Conservation (phyloP, 2,888 invertebrate species). For the Lochmaea capreae region DNA sequence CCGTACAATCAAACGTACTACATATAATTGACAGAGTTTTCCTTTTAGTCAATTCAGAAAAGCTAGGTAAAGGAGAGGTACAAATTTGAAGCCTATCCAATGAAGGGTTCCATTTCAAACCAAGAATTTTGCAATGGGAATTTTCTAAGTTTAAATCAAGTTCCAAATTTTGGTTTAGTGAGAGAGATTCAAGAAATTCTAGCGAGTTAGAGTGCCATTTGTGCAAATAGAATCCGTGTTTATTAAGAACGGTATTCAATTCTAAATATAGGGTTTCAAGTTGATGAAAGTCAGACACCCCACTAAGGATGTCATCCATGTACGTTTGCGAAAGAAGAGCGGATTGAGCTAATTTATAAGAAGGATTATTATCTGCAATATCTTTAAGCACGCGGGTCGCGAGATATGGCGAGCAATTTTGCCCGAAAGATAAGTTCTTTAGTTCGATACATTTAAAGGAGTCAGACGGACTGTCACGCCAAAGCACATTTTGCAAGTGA, state of each 20-base stretch:
- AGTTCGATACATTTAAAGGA: conserved; percentile 6
- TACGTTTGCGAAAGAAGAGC: conserved; percentile 1
- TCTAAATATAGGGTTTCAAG: not conserved
- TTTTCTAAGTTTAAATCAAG: not conserved
- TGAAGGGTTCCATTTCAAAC: not conserved
- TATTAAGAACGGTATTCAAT: not conserved
- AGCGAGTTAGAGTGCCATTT: not conserved
- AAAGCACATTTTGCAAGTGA: conserved; percentile 5
- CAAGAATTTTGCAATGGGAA: not conserved
- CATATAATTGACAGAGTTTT: too few species aligned
- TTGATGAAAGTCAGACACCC: not conserved
- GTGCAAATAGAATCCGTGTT: not conserved
- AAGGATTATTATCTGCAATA: not conserved
- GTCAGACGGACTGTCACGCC: not conserved
- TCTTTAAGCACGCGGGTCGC: not conserved
- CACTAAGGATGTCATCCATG: not conserved
- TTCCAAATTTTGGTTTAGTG: not conserved
- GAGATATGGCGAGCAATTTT: not conserved
- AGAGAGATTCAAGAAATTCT: not conserved
- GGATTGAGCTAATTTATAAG: not conserved
- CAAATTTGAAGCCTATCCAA: not conserved
- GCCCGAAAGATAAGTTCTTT: not conserved
- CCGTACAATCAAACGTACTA: not conserved
- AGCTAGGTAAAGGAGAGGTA: not conserved
- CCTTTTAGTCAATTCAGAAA: not conserved